A percentile compares a stretch with the other conserved stretches of the same genome.
Conservation (phyloP, 1,140 invertebrate species). For the Drosophila athabasca region DNA sequence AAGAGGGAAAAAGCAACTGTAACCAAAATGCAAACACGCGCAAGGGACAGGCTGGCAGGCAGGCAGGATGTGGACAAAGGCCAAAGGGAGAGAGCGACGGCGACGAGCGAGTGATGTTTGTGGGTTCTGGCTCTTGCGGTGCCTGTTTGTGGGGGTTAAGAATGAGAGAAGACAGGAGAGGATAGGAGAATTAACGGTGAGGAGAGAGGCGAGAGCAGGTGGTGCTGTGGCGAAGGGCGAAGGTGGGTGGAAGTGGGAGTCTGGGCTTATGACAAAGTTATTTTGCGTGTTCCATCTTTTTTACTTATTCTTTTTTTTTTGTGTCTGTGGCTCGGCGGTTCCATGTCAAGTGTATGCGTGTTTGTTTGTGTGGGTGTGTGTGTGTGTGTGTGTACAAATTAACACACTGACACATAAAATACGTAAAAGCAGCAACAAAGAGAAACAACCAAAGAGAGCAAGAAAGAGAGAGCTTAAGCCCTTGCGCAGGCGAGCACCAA, state of each 20-base stretch:
- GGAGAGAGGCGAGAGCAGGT: background rate
- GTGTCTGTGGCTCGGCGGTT: conserved; percentile 11
- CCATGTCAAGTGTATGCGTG: conserved; percentile 31
- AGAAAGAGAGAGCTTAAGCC: conserved; percentile 25
- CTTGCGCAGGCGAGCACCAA: conserved; percentile 55
- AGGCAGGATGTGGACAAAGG: conserved; percentile 34
- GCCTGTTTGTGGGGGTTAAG: background rate
- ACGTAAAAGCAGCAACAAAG: conserved; percentile 45
- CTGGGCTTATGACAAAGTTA: conserved; percentile 45
- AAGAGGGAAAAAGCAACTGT: conserved; percentile 31
- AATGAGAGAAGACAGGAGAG: no score
- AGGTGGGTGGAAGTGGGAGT: conserved; percentile 1
- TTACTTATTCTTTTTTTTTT: conserved; percentile 14
- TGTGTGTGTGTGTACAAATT: conserved; percentile 63
- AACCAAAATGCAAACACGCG: conserved; percentile 54
- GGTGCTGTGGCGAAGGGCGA: conserved; percentile 11
- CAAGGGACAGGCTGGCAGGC: conserved; percentile 26
- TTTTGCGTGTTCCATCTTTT: conserved; percentile 36
- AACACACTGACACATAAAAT: conserved; percentile 73
- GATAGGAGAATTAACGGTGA: background rate
- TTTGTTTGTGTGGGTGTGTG: conserved; percentile 22
- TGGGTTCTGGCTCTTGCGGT: conserved; percentile 3
- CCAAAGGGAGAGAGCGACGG: conserved; percentile 13
- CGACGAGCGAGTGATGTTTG: background rate
- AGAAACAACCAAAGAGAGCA: conserved; percentile 1